phyloP scores from a whole-genome alignment of 2,888 invertebrate species.

The Ichneumoninae sp. region DNA sequence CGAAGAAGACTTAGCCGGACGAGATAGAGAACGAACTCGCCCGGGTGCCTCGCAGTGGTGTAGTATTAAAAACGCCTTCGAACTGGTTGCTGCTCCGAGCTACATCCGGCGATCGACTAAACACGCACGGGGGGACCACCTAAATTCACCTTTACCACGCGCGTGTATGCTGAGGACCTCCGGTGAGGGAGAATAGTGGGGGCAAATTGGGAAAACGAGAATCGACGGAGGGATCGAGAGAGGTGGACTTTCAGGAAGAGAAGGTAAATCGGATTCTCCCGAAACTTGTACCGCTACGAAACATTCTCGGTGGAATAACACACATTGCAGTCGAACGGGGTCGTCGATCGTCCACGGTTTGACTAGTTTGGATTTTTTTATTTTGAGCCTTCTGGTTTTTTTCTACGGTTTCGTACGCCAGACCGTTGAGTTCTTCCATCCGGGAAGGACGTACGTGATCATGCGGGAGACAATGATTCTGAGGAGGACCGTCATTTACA shows the following conservation, averaged over 20 bases:
- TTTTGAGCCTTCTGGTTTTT: background rate
- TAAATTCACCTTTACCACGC: conserved; percentile 28
- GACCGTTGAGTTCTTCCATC: conserved; percentile 19
- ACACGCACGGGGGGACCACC: conserved; percentile 28
- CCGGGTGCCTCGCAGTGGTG: conserved; percentile 12
- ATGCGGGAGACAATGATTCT: conserved; percentile 57
- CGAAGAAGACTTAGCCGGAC: conserved; percentile 56
- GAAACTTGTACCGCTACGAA: conserved; percentile 36
- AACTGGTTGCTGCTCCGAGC: conserved; percentile 6
- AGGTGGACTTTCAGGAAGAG: conserved; percentile 80
- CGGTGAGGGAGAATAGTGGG: conserved; percentile 43
- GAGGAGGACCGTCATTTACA: conserved; percentile 43
- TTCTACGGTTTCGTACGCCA: background rate
- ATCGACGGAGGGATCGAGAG: conserved; percentile 34
- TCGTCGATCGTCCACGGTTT: conserved; percentile 54
- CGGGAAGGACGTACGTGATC: conserved; percentile 21
- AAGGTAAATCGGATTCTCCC: conserved; percentile 49
- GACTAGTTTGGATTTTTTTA: conserved; percentile 33
- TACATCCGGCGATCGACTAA: background rate
- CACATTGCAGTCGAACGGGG: conserved; percentile 59
- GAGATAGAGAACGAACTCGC: conserved; percentile 45
- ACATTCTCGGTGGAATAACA: conserved; percentile 28
- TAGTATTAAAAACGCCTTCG: conserved; percentile 12
- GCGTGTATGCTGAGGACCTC: conserved; percentile 12
- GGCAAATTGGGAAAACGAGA: conserved; percentile 39